A percentile compares a stretch with the other conserved stretches of the same genome.
Conservation (phyloP, 2,113 vertebrate genomes). For the Anseranas semipalmata region DNA sequence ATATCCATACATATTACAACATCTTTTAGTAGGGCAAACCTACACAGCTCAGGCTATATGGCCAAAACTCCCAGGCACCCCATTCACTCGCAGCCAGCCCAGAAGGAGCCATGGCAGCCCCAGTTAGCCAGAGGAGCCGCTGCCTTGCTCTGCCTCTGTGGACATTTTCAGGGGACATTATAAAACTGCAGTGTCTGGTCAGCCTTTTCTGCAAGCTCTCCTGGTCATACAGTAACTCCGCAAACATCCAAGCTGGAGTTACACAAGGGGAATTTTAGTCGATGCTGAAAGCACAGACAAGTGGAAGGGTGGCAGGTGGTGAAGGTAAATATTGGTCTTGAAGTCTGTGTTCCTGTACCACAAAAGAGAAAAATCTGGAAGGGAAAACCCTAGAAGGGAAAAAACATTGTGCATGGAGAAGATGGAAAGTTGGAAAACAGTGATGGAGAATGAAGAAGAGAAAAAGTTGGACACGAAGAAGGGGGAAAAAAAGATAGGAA, state of each 20-base stretch:
- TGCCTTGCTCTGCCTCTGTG: not conserved
- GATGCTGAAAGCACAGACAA: not conserved
- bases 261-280: not conserved
- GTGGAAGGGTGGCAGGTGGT: not conserved
- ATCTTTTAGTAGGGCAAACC: not conserved
- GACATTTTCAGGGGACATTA: fast-evolving
- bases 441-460: not conserved
- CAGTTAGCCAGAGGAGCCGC: not conserved
- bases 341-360: not conserved
- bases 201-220: not conserved
- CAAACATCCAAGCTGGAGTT: fast-evolving
- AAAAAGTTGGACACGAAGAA: not conserved
- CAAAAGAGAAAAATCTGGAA: not conserved
- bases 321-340: not conserved
- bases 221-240: not conserved
- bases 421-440: not conserved
- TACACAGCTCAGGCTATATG: not conserved
- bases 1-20: not conserved
- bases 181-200: not conserved
- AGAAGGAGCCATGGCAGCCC: not conserved
- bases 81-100: not conserved
- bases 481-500: not conserved
- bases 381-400: not conserved
- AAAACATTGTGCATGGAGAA: not conserved
- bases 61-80: not conserved